Evolutionary conservation across 2,797 vertebrate species (phyloP).

Genomic region (Bryconaethiops microstoma): DNA sequence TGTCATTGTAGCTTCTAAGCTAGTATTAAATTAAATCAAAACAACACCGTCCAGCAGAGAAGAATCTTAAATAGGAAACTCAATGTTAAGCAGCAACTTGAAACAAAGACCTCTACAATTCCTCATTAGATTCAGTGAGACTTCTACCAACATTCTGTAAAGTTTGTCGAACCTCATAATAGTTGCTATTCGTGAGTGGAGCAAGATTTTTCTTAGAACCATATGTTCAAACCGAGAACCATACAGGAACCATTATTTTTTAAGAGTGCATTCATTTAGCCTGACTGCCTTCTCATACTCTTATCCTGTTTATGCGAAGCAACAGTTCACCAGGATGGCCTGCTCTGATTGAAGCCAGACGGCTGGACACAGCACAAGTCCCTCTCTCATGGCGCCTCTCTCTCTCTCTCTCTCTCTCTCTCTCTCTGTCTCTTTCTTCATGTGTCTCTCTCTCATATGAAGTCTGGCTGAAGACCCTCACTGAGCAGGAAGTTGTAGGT

Average conservation of each 20-base stretch:
- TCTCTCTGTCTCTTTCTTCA: constrained; percentile 43
- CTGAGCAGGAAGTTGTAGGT: constrained; percentile 67
- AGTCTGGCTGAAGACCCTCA: constrained; percentile 63
- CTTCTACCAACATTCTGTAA: background rate
- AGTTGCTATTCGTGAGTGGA: background rate
- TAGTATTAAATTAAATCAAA: background rate
- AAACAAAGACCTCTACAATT: background rate
- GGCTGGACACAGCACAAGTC: constrained; percentile 55
- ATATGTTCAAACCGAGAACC: background rate
- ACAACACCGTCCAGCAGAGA: too few relatives aligned
- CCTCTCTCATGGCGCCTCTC: constrained; percentile 48
- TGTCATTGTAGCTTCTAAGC: background rate
- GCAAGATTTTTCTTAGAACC: background rate
- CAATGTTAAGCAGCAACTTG: too few relatives aligned
- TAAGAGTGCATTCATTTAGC: constrained; percentile 6
- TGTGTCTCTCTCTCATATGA: constrained; percentile 54
- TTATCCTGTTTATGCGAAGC: constrained; percentile 30
- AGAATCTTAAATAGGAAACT: too few relatives aligned
- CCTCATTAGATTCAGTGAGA: background rate
- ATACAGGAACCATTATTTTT: background rate
- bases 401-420: constrained; percentile 44
- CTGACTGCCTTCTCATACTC: constrained; percentile 33
- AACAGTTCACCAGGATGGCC: constrained; percentile 45
- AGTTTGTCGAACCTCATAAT: background rate
- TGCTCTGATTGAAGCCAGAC: constrained; percentile 62